These are phyloP conservation scores for Chloroceryle inda DNA, from an alignment of 2,797 vertebrate species.

Conservation along the genomic window DNA sequence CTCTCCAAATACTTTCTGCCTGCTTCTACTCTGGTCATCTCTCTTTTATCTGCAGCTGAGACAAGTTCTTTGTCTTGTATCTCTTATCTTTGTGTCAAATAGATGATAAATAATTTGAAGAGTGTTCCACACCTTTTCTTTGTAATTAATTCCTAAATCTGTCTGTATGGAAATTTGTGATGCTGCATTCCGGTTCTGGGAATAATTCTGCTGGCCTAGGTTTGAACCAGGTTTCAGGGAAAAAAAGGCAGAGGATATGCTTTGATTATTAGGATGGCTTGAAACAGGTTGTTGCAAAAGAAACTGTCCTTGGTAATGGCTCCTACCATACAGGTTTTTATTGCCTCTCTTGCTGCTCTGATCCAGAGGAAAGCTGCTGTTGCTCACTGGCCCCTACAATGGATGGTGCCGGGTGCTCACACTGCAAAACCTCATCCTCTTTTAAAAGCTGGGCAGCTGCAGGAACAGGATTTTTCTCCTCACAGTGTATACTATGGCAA, in stretches of 20 bases:
- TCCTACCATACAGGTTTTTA: neutral
- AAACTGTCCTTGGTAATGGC: neutral
- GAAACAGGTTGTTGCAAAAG: neutral
- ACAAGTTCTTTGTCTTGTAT: neutral
- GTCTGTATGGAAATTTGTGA: neutral
- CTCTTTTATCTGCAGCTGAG: neutral
- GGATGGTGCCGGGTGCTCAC: neutral
- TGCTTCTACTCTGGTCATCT: neutral
- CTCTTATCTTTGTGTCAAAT: neutral
- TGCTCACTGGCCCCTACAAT: neutral
- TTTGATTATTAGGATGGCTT: neutral
- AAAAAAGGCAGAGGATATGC: neutral
- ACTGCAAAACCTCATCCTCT: neutral
- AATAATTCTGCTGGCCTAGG: neutral
- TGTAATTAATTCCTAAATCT: neutral
- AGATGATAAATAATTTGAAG: neutral
- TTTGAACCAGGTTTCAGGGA: neutral
- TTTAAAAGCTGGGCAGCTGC: neutral
- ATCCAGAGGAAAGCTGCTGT: neutral
- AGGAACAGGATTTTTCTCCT: neutral
- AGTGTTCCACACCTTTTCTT: neutral
- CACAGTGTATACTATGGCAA: accelerated
- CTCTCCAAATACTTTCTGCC: neutral
- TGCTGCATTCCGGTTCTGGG: neutral
- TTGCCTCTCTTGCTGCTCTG: accelerated